These are phyloP conservation scores for Pardalotus punctatus DNA, from an alignment of 2,113 vertebrate genomes.

Conservation along the genomic window DNA sequence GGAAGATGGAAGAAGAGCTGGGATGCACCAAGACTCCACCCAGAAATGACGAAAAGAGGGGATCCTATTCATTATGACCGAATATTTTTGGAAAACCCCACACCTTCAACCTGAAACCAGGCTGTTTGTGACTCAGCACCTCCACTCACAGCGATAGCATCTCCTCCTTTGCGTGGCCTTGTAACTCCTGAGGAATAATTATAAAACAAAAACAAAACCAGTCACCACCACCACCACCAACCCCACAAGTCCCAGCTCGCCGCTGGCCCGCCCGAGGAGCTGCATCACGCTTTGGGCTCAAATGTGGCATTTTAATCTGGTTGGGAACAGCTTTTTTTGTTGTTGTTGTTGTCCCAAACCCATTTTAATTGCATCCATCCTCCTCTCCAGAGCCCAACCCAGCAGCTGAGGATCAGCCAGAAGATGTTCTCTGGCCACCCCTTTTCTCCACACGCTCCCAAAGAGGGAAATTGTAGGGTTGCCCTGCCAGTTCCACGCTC, in stretches of 20 bases:
- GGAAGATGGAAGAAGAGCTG: too few species aligned
- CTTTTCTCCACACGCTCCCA: not conserved
- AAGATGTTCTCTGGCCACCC: not conserved
- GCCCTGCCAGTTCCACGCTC: not conserved
- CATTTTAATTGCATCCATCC: not conserved
- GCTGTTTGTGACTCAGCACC: slow-evolving; percentile 5
- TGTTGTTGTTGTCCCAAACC: not conserved
- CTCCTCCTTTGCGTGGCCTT: not conserved
- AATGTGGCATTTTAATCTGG: not conserved
- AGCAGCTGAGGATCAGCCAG: not conserved
- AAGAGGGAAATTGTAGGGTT: not conserved
- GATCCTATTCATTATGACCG: accelerated
- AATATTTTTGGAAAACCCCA: not conserved
- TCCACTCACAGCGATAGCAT: not conserved
- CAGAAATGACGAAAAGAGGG: accelerated
- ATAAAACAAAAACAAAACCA: slow-evolving; percentile 21
- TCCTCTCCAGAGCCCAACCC: too few species aligned
- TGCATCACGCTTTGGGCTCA: not conserved
- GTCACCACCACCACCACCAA: not conserved
- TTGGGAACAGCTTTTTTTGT: not conserved
- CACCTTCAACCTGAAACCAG: not conserved
- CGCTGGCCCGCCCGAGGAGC: not conserved
- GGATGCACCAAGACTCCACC: not conserved
- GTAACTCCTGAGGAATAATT: not conserved
- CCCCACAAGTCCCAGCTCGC: not conserved